Evolutionary conservation across 2,797 vertebrate genomes (phyloP), one percentile per base, ranked within the genome.

Genomic region (Loriculus beryllinus): DNA sequence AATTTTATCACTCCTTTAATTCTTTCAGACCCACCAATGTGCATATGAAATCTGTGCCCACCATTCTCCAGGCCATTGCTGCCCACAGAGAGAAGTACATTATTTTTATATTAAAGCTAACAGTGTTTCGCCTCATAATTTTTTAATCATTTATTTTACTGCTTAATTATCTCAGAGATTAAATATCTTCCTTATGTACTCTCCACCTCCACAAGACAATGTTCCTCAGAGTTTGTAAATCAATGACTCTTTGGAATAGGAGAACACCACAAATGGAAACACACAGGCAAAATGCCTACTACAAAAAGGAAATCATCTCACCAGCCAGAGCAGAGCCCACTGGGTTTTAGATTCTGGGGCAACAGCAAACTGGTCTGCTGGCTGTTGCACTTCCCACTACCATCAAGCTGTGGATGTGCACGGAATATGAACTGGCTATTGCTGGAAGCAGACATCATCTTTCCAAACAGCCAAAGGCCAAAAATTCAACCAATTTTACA

Each of bases 141-240:
- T 93, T 94, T 86, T 86, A 59, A 96, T 70, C 84, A 64, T 90
- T 97, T 93, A 81, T 79, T 96, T 97, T 96, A 92, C 89, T 81
- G 69, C 80, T 95, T 96, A 92, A 96, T 97, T 96, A 76, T 72
- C 76, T 81, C 82, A 76, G 80, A 88, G 86, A 96, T 81, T 94
- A 89, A 95, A 92, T 91, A 39, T 47, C 43, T 67, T 65, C 25
- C 39, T 26, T 60, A 33, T 60, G 17, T 59, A 40, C 57, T 85
- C n/a, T 69, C 45, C 37, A 42, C 76, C 62, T 92, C 65, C 81
- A 87, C 59, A 93, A 59, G 67, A 48, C 54, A 48, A 12, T 0
- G 2, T 13, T 59, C 25, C 54, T 69, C 14, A 45, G 40, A 64
- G 25, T 71, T 31, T 56, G 26, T 48, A 91, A 93, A 93, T 74